A percentile compares a stretch with the other conserved stretches of the same genome.
phyloP scores from a whole-genome alignment of 2,888 invertebrate genomes.

The Tenthredo distinguenda region DNA sequence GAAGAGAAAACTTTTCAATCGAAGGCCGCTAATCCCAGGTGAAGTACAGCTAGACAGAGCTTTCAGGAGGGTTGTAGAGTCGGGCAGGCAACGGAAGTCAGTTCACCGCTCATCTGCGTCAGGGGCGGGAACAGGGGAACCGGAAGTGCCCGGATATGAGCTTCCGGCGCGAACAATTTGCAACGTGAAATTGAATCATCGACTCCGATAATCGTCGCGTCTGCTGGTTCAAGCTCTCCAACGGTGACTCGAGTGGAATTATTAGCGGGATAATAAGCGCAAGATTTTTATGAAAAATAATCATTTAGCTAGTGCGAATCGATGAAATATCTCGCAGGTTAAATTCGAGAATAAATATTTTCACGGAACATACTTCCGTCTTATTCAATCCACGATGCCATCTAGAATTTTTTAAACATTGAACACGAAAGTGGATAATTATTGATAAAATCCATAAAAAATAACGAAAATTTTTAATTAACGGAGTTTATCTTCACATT shows the following conservation, averaged over 20 bases:
- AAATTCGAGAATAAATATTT: neutral
- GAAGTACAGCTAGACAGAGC: constrained; percentile 48
- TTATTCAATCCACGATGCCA: neutral
- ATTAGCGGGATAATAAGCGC: constrained; percentile 27
- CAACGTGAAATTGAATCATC: constrained; percentile 83
- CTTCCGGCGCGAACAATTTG: constrained; percentile 93
- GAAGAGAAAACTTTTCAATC: constrained; percentile 28
- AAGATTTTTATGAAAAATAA: constrained; percentile 34
- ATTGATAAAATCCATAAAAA: too few relatives aligned
- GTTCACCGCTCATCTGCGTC: constrained; percentile 73
- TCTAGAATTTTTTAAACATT: neutral
- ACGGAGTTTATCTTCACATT: neutral
- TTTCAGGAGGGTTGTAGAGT: constrained; percentile 46
- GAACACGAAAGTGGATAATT: neutral
- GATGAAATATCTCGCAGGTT: neutral
- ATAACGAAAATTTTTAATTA: too few relatives aligned
- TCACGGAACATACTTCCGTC: neutral
- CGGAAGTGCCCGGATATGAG: constrained; percentile 87
- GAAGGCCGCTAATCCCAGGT: constrained; percentile 39
- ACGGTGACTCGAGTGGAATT: constrained; percentile 40
- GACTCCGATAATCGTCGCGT: constrained; percentile 75
- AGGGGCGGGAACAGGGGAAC: constrained; percentile 59
- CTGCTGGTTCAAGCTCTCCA: constrained; percentile 58
- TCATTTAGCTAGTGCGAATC: too few relatives aligned
- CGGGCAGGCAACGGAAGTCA: constrained; percentile 69